Evolutionary conservation across 37 sponge, comb jelly and placozoan genomes (phyloP), one percentile per base, ranked within the genome.

Genomic region (Bolinopsis microptera): DNA sequence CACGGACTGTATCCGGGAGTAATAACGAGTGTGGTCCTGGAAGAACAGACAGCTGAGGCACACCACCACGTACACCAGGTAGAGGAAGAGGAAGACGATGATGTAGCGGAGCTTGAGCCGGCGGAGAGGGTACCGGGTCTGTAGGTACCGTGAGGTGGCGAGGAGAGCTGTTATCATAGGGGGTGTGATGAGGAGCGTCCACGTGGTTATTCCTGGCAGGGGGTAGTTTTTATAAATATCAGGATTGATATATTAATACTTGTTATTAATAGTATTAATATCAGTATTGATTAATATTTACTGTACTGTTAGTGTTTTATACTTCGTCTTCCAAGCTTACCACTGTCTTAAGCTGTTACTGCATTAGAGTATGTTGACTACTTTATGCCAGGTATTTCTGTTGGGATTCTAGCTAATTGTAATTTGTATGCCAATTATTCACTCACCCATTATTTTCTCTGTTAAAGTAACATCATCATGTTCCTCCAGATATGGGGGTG

Each of bases 121-220:
- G 2, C 90, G 90, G 90, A 86, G 61, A 1, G 90, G 90, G 90
- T 86, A 40, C 2, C 90, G 90, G 0, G 39, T 41, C 61, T 39
- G 41, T 40, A 86, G 31, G 90, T 28, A 86, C 2, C 90, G 41
- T 40, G 36, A 39, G 31, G 61, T 39, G 90, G 90, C 90, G 0
- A 86, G 90, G 26, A 86, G 90, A 25, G 61, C 90, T n/a, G 90
- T 40, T 22, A 39, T 9, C 0, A 22, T n/a, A 24, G 90, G 90
- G 3, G 90, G 90, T n/a, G 90, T 86, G 41, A 86, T 86, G 61
- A 86, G 41, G 30, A 86, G 61, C 0, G 61, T 27, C 90, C 90
- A 86, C 21, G 90, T 86, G 8, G 21, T 30, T 5, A 23, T 38
- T 22, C 90, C 90, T 86, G 90, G 5, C 25, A 30, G 27, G 61